Evolutionary conservation across 2,797 vertebrate genomes (phyloP).

Genomic region (Neoniphon sammara): DNA sequence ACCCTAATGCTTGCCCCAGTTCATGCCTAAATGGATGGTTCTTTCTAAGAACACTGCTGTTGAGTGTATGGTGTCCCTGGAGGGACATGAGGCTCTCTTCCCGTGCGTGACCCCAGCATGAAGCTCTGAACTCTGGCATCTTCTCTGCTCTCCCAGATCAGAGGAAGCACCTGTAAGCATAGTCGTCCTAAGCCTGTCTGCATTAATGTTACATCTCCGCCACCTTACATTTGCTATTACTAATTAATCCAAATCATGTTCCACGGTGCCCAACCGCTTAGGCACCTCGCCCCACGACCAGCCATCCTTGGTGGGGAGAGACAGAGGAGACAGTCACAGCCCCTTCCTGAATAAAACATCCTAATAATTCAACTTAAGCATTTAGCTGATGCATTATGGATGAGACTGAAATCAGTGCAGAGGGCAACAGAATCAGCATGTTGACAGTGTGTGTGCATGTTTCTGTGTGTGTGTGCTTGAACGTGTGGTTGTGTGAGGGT

Average conservation of each 20-base stretch:
- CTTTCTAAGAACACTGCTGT: neutral
- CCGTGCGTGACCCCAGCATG: slow-evolving; percentile 33
- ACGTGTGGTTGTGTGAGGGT: slow-evolving; percentile 14
- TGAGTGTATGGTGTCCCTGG: neutral
- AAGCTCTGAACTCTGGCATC: slow-evolving; percentile 21
- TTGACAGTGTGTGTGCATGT: slow-evolving; percentile 40
- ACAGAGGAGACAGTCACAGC: slow-evolving; percentile 30
- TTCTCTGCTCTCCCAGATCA: slow-evolving; percentile 31
- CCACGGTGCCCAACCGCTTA: slow-evolving; percentile 35
- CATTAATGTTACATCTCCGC: slow-evolving; percentile 62
- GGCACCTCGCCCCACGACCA: slow-evolving; percentile 11
- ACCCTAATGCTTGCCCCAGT: neutral
- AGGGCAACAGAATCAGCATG: slow-evolving; percentile 55
- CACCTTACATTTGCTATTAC: slow-evolving; percentile 63
- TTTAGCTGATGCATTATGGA: slow-evolving; percentile 73
- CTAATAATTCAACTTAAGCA: slow-evolving; percentile 77
- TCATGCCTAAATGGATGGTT: slow-evolving; percentile 10
- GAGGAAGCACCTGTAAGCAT: slow-evolving; percentile 46
- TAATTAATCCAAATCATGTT: slow-evolving; percentile 75
- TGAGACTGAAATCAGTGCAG: slow-evolving; percentile 66
- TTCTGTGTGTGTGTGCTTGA: slow-evolving; percentile 18
- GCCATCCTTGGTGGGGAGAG: slow-evolving; percentile 25
- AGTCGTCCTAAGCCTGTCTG: slow-evolving; percentile 40
- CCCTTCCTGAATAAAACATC: slow-evolving; percentile 74
- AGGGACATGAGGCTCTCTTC: slow-evolving; percentile 4